phyloP scores from a whole-genome alignment of 64 coral and sea anemone species.

The Pocillopora verrucosa region DNA sequence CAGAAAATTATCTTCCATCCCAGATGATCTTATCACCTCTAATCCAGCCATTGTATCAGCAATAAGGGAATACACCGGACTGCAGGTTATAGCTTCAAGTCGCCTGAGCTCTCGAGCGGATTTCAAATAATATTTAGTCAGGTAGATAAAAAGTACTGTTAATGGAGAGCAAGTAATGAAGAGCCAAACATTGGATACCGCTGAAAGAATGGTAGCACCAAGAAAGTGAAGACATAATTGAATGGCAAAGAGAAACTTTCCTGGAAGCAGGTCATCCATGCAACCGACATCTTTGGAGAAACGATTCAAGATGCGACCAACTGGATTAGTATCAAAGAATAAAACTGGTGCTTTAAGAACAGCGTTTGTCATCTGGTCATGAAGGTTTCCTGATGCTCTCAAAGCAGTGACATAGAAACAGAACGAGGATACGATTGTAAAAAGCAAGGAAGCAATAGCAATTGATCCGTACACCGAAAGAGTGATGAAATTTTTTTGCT shows the following conservation, averaged over 20 bases:
- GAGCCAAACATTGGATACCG: slow-evolving; percentile 43
- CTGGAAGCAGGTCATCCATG: slow-evolving; percentile 49
- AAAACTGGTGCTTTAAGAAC: slow-evolving; percentile 47
- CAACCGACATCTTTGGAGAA: slow-evolving; percentile 53
- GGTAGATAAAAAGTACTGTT: not conserved
- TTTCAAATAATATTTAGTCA: slow-evolving; percentile 27
- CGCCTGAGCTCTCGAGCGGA: slow-evolving; percentile 40
- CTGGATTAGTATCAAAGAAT: no score
- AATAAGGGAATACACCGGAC: slow-evolving; percentile 58
- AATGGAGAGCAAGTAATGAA: slow-evolving; percentile 20
- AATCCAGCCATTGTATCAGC: slow-evolving; percentile 56
- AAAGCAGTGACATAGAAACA: slow-evolving; percentile 24
- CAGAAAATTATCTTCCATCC: slow-evolving; percentile 26
- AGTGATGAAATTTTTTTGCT: not conserved
- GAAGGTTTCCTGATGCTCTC: slow-evolving; percentile 44
- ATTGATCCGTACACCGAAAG: slow-evolving; percentile 32
- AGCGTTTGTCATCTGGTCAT: slow-evolving; percentile 31
- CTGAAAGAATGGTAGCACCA: slow-evolving; percentile 24
- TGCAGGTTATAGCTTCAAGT: slow-evolving; percentile 53
- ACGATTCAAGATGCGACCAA: slow-evolving; percentile 55
- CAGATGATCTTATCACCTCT: slow-evolving; percentile 49
- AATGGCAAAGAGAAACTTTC: not conserved
- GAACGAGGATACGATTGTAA: slow-evolving; percentile 10
- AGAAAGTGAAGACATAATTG: not conserved
- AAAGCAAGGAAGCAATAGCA: not conserved